Evolutionary conservation across 2,797 vertebrate genomes (phyloP).

Genomic region (Brotula barbata): DNA sequence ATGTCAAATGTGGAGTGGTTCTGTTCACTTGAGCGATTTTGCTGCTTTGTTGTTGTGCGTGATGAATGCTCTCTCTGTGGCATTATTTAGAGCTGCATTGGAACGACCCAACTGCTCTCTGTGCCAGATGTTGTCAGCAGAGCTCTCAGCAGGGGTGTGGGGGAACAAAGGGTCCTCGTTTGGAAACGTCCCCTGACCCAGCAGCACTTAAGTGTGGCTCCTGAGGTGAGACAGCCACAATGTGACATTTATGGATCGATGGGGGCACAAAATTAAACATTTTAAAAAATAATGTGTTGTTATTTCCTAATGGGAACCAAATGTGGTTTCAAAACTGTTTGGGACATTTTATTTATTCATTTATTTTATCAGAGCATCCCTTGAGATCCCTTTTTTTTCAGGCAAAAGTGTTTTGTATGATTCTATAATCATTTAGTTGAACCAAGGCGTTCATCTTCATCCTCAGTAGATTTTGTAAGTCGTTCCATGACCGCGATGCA

Average conservation of each 20-base stretch:
- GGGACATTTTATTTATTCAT: no score
- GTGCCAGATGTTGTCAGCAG: slow-evolving; percentile 47
- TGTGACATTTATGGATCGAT: slow-evolving; percentile 14
- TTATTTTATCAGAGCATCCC: no score
- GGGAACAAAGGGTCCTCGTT: slow-evolving; percentile 22
- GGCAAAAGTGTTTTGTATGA: no score
- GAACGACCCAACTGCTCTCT: slow-evolving; percentile 44
- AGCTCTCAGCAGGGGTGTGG: background rate
- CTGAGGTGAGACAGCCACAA: slow-evolving; percentile 21
- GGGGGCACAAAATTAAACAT: slow-evolving; percentile 19
- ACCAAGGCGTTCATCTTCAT: no score
- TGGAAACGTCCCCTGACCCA: slow-evolving; percentile 17
- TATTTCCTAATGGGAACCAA: slow-evolving; percentile 11
- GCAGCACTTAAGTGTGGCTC: slow-evolving; percentile 1
- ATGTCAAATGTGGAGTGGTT: slow-evolving; percentile 29
- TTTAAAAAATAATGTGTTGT: background rate
- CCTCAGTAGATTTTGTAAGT: no score
- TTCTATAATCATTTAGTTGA: no score
- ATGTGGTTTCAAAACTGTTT: slow-evolving; percentile 23
- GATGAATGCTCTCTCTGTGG: slow-evolving; percentile 26
- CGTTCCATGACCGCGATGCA: no score
- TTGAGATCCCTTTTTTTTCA: no score
- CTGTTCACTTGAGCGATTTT: slow-evolving; percentile 23
- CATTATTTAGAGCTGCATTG: slow-evolving; percentile 51
- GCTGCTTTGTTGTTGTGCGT: slow-evolving; percentile 23